Base-by-base conservation (phyloP, 1,140 invertebrate genomes). In the Diorhabda elongata region DNA sequence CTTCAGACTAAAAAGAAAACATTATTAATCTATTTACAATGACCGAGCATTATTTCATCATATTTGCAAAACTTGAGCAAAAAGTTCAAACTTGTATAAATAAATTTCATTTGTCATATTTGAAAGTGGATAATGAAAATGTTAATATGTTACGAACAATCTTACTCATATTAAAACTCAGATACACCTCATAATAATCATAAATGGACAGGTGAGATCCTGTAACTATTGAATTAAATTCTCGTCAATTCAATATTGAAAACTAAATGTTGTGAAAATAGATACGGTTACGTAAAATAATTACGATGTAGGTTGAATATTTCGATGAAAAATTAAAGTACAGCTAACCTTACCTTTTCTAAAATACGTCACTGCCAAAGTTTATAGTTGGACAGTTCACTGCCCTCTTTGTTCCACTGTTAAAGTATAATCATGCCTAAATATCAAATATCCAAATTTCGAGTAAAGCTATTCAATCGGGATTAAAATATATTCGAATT, bases 1-100 rank as follows among this genome's bases (percentile, higher is more conserved):
- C 66, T 68, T 74, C 42, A 11, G 41, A 7, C 65, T 67, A 43
- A 60, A 67, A 67, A 9, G 8, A 9, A 59, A 42, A 11, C 8
- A 44, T 62, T n/a, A 62, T 44, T 62, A 8, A 52, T 52, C 6
- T n/a, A 52, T 52, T 52, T 52, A 8, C n/a, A 52, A 3, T 8
- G 2, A 52, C 2, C 2, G n/a, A 52, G n/a, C n/a, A 52, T 52
- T 52, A n/a, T 4, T 52, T 52, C 6, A n/a, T 52, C 47, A 2
- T 8, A 2, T 8, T 52, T 52, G 2, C 6, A 52, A 52, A 52
- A 52, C n/a, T n/a, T 52, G 2, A 6, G 6, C 47, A 8, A 52
- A 52, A 52, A 52, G n/a, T 52, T 6, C n/a, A 52, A 52, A 52
- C 47, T 52, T 52, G 2, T 8, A 52, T 8, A 52, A 52, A 52